These are phyloP conservation scores for Setipinna tenuifilis DNA, from an alignment of 2,797 vertebrate genomes.

Conservation along the genomic window DNA sequence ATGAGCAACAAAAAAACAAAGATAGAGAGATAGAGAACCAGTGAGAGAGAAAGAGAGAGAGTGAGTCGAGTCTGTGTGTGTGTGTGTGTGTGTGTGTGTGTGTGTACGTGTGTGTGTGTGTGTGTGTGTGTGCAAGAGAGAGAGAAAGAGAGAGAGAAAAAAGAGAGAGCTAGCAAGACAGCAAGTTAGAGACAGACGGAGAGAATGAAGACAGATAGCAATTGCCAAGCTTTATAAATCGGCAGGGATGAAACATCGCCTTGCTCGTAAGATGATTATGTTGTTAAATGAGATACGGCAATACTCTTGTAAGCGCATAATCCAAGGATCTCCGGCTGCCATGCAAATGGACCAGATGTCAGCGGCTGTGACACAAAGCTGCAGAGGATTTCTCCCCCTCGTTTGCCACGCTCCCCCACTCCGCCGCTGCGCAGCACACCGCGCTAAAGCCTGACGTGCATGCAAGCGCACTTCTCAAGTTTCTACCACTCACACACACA, in stretches of 20 bases:
- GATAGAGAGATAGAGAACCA: not conserved
- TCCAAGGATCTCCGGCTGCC: slow-evolving; percentile 75
- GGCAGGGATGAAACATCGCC: slow-evolving; percentile 67
- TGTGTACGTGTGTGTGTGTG: too few relatives aligned
- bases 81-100: too few relatives aligned
- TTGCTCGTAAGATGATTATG: slow-evolving; percentile 75
- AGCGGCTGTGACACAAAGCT: slow-evolving; percentile 73
- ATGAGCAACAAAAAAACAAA: not conserved
- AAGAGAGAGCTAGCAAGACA: not conserved
- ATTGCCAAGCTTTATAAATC: slow-evolving; percentile 66
- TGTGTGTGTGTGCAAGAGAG: not conserved
- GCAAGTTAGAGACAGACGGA: not conserved
- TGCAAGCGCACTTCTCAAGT: not conserved
- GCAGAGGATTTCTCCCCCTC: slow-evolving; percentile 58
- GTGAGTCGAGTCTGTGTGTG: too few relatives aligned
- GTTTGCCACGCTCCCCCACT: not conserved
- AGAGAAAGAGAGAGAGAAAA: not conserved
- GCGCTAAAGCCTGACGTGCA: not conserved
- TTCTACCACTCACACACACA: not conserved
- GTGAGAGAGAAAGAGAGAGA: not conserved
- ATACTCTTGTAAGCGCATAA: slow-evolving; percentile 76
- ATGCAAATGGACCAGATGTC: slow-evolving; percentile 78
- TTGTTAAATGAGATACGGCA: slow-evolving; percentile 78
- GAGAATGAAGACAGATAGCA: slow-evolving; percentile 46
- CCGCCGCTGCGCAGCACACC: not conserved